Conservation (phyloP, 1,140 invertebrate species). For the Ephestia elutella region DNA sequence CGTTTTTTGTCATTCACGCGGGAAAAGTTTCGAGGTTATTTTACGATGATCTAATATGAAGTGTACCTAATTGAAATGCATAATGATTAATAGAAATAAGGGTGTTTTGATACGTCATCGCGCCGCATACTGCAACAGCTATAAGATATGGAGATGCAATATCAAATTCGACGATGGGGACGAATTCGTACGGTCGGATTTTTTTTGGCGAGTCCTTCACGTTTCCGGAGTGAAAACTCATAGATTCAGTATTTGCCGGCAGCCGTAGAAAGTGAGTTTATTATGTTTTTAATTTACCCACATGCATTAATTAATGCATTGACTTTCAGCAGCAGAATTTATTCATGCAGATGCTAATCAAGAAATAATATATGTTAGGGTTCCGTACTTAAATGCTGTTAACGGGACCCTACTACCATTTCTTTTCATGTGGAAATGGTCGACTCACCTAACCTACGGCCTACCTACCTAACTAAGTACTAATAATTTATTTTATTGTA, state of each 20-base stretch:
- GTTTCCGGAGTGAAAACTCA: conserved; percentile 40
- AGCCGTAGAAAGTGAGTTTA: conserved; percentile 62
- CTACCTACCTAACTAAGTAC: too few species aligned
- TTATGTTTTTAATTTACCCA: conserved; percentile 26
- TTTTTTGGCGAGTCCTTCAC: conserved; percentile 69
- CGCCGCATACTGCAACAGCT: conserved; percentile 45
- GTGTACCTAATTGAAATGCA: conserved; percentile 26
- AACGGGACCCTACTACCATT: too few species aligned
- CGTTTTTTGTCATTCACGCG: conserved; percentile 18
- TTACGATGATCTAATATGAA: conserved; percentile 13
- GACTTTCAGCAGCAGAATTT: neutral
- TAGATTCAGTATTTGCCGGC: too few species aligned
- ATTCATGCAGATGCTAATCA: too few species aligned
- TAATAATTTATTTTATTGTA: too few species aligned
- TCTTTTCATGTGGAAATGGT: too few species aligned
- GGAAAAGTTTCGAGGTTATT: conserved; percentile 18
- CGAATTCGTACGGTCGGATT: conserved; percentile 69
- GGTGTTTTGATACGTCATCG: conserved; percentile 56
- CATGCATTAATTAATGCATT: neutral
- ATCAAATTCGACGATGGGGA: conserved; percentile 69
- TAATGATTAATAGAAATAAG: conserved; percentile 57
- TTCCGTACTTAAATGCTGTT: too few species aligned
- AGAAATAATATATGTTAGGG: too few species aligned
- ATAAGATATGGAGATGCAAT: conserved; percentile 70
- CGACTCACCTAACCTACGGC: too few species aligned